phyloP scores from a whole-genome alignment of 2,888 invertebrate species.

The Ctenicera cuprea region DNA sequence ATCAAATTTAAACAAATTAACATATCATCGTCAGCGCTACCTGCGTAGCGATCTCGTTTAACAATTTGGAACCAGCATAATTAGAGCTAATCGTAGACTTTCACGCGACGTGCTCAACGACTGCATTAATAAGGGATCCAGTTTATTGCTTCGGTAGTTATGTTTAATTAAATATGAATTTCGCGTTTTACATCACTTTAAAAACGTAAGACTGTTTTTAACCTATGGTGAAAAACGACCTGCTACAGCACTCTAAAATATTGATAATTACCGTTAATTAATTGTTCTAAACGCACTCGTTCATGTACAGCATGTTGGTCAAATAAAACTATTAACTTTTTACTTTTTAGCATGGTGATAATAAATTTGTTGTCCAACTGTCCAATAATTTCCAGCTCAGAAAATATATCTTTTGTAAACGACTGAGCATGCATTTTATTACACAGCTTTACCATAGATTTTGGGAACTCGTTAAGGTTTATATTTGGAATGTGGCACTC shows the following conservation, averaged over 20 bases:
- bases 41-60: no score
- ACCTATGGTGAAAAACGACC: no score
- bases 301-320: slow-evolving; percentile 95
- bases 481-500: slow-evolving; percentile 62
- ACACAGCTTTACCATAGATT: slow-evolving; percentile 33
- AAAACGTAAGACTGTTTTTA: no score
- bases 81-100: no score
- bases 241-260: not conserved
- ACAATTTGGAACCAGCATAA: no score
- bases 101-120: no score
- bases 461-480: slow-evolving; percentile 26
- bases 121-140: no score
- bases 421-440: slow-evolving; percentile 45
- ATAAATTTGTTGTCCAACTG: slow-evolving; percentile 88
- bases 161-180: no score
- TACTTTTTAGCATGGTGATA: slow-evolving; percentile 72
- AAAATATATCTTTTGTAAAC: slow-evolving; percentile 73
- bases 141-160: no score
- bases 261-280: slow-evolving; percentile 75
- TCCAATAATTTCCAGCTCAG: slow-evolving; percentile 75
- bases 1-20: no score
- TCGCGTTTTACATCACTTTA: no score
- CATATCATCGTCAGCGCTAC: no score
- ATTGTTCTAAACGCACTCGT: slow-evolving; percentile 84
- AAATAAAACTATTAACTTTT: slow-evolving; percentile 78